Base-by-base conservation (phyloP, 2,797 vertebrate genomes). In the Parauchenoglanis punctatus region DNA sequence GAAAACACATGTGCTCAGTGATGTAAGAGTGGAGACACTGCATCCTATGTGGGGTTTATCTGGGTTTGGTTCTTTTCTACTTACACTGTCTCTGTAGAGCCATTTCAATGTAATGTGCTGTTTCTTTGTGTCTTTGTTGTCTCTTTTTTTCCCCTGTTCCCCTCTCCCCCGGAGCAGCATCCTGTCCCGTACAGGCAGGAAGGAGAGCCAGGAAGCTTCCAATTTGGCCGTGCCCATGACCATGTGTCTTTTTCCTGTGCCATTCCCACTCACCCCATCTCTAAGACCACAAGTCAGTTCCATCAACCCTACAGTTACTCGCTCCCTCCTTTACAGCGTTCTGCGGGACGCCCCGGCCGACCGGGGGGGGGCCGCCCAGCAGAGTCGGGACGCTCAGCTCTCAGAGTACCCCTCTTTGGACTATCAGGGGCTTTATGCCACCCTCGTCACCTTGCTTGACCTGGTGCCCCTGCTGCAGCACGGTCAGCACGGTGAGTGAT, bases 41-140 rank as follows among this genome's bases (percentile, higher is more conserved):
- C 98, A 99, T 99, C 98, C 99, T 97, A 99, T 99, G 98, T 99
- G 98, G 97, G 95, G 93, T 96, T 92, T 98, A 99, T 99, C 98
- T 99, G 98, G 98, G 96, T 97, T 96, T 92, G 94, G 95, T 96
- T 97, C 98, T 98, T 98, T 99, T 99, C 98, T 99, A 98, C 98
- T 99, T 99, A 98, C 98, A 97, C 99, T 99, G 99, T 99, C 98
- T 99, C 98, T 99, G 99, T 98, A 99, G 98, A 99, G 98, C 99
- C 98, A 99, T 99, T 99, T 99, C 98, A 99, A 99, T 99, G 98
- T 99, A 99, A 99, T 99, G 99, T 99, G 98, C 99, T 99, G 98
- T 99, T 96, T 99, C 97, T 99, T 99, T 99, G 98, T 99, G 98
- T 99, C 97, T 99, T 98, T 99, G 98, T 99, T 99, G 98, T 99